Percentiles rank a stretch among this genome's conserved stretches.
phyloP scores from a whole-genome alignment of 1,140 invertebrate species.

The Lasioglossum baleicum region DNA sequence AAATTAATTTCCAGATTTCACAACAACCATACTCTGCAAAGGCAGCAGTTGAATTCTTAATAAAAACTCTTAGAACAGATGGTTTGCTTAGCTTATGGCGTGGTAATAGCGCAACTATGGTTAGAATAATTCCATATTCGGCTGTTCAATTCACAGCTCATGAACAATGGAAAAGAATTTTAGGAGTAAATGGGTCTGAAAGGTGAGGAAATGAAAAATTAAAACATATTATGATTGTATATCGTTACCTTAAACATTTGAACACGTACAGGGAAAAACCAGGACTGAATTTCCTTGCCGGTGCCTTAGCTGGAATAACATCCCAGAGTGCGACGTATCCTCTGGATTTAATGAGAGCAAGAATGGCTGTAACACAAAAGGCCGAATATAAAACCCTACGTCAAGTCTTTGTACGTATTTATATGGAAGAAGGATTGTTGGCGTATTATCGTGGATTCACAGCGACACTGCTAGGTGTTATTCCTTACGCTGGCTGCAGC shows the following conservation, averaged over 20 bases:
- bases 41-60: slow-evolving; percentile 90
- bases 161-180: slow-evolving; percentile 95
- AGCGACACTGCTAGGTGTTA: slow-evolving; percentile 95
- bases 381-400: slow-evolving; percentile 83
- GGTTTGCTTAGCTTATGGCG: slow-evolving; percentile 94
- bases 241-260: not conserved
- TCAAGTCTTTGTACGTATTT: slow-evolving; percentile 92
- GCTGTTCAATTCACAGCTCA: slow-evolving; percentile 98
- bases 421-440: slow-evolving; percentile 87
- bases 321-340: slow-evolving; percentile 97
- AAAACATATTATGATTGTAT: not conserved
- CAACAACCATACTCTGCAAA: slow-evolving; percentile 89
- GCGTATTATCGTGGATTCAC: slow-evolving; percentile 93
- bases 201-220: slow-evolving; percentile 79
- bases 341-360: slow-evolving; percentile 96
- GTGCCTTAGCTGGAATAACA: slow-evolving; percentile 95
- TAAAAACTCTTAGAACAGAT: slow-evolving; percentile 85
- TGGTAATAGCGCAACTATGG: slow-evolving; percentile 99
- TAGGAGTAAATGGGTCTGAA: slow-evolving; percentile 86
- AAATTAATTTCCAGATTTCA: slow-evolving; percentile 98
- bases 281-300: slow-evolving; percentile 87
- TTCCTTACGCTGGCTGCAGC: slow-evolving; percentile 97
- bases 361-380: slow-evolving; percentile 96
- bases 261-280: slow-evolving; percentile 40
- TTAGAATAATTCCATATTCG: slow-evolving; percentile 96